Evolutionary conservation across 2,888 invertebrate species (phyloP).

Genomic region (Lepas anatifera): DNA sequence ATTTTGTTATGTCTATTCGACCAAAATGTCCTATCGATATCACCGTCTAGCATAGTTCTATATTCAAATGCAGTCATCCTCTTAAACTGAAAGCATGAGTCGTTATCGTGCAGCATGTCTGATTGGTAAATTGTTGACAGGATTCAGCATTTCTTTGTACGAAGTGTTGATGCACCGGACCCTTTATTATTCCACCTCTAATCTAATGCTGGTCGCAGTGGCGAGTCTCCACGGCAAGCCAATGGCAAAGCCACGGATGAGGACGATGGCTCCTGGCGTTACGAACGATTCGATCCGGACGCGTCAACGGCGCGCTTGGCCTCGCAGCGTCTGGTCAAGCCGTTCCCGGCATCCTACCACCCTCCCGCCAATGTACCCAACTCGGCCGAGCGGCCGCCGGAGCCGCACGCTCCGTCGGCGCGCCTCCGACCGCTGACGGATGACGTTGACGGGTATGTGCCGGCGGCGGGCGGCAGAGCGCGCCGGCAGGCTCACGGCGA

Average conservation of each 20-base stretch:
- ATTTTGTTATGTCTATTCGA: too few relatives aligned
- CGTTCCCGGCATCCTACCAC: background rate
- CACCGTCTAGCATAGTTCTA: too few relatives aligned
- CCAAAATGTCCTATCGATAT: too few relatives aligned
- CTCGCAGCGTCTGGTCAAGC: background rate
- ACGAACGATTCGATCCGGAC: background rate
- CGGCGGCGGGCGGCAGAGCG: background rate
- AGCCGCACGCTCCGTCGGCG: background rate
- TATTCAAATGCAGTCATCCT: too few relatives aligned
- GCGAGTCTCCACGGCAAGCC: background rate
- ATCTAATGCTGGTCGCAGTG: background rate
- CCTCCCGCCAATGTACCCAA: background rate
- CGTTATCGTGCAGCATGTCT: too few relatives aligned
- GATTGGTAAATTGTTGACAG: too few relatives aligned
- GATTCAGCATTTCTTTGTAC: too few relatives aligned
- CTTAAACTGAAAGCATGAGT: too few relatives aligned
- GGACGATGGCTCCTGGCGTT: slow-evolving; percentile 1
- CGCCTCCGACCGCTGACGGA: background rate
- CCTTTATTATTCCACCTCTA: too few relatives aligned
- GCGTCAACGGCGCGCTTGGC: background rate
- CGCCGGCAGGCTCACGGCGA: background rate
- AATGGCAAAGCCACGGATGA: background rate
- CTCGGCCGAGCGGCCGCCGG: background rate
- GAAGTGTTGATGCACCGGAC: too few relatives aligned
- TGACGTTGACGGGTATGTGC: background rate